Percentiles rank a stretch among this genome's conserved stretches.
phyloP scores from a whole-genome alignment of 2,797 vertebrate species.

The Limnodromus scolopaceus region DNA sequence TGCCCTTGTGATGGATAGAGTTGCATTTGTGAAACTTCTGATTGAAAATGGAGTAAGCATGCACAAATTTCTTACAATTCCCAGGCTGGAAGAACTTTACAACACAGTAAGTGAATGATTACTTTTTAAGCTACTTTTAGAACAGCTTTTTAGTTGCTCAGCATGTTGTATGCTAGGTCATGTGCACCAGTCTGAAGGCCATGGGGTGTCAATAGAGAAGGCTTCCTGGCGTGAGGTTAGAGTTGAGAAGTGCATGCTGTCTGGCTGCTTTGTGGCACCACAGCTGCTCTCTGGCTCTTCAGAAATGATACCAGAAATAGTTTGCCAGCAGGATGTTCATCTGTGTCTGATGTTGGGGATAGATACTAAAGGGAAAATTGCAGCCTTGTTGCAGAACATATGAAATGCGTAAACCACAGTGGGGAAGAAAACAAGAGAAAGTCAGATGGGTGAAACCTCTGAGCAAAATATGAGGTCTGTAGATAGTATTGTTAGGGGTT shows the following conservation, averaged over 20 bases:
- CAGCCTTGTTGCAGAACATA: not conserved
- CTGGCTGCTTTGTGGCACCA: not conserved
- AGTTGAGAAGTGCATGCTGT: not conserved
- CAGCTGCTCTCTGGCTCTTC: not conserved
- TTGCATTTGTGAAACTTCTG: conserved; percentile 97
- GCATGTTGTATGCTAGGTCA: accelerated
- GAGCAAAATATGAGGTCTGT: not conserved
- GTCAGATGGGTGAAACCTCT: not conserved
- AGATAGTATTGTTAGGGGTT: not conserved
- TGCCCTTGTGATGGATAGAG: conserved; percentile 97
- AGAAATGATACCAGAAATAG: not conserved
- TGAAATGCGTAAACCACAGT: not conserved
- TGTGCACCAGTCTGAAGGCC: not conserved
- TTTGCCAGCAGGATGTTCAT: not conserved
- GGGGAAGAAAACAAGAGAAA: not conserved
- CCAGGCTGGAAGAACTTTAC: conserved; percentile 95
- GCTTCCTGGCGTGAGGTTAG: not conserved
- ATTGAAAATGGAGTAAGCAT: conserved; percentile 99
- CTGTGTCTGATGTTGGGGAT: not conserved
- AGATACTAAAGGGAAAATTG: not conserved
- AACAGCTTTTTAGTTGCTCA: not conserved
- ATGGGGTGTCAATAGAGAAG: not conserved
- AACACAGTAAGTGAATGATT: conserved; percentile 88
- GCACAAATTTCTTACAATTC: conserved; percentile 98
- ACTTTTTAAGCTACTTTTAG: not conserved